Conservation (phyloP, 2,113 vertebrate species). For the Ivindomyrus marchei region DNA sequence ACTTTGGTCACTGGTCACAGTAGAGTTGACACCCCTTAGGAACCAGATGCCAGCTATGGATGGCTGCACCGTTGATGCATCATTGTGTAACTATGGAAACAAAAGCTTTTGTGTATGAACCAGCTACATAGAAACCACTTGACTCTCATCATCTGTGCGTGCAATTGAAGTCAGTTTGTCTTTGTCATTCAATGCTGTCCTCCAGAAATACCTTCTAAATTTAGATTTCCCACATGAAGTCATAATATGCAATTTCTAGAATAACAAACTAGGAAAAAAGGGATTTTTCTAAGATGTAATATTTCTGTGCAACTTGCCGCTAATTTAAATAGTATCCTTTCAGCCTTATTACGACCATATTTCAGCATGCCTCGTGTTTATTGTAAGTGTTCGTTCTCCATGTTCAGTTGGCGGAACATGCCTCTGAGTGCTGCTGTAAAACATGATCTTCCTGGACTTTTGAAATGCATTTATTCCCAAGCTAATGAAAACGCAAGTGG, state of each 20-base stretch:
- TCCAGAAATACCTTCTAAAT: neutral
- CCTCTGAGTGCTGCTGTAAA: neutral
- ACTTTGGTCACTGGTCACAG: neutral
- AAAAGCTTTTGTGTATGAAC: neutral
- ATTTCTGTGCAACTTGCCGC: neutral
- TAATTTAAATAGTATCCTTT: neutral
- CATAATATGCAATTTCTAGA: neutral
- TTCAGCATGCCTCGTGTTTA: neutral
- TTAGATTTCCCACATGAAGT: neutral
- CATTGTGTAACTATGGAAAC: neutral
- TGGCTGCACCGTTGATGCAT: neutral
- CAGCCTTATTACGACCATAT: neutral
- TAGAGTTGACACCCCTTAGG: neutral
- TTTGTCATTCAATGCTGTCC: neutral
- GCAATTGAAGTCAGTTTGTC: neutral
- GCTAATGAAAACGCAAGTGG: neutral
- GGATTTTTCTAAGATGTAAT: neutral
- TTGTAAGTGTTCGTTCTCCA: neutral
- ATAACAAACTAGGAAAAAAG: conserved; percentile 5
- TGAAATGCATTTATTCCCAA: neutral
- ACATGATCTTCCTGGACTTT: neutral
- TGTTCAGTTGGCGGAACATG: neutral
- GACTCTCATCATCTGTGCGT: neutral
- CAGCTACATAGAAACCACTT: neutral
- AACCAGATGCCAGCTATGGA: neutral